A percentile compares a stretch with the other conserved stretches of the same genome.
Evolutionary conservation across 2,888 invertebrate species (phyloP).

Genomic region (Laothoe populi): DNA sequence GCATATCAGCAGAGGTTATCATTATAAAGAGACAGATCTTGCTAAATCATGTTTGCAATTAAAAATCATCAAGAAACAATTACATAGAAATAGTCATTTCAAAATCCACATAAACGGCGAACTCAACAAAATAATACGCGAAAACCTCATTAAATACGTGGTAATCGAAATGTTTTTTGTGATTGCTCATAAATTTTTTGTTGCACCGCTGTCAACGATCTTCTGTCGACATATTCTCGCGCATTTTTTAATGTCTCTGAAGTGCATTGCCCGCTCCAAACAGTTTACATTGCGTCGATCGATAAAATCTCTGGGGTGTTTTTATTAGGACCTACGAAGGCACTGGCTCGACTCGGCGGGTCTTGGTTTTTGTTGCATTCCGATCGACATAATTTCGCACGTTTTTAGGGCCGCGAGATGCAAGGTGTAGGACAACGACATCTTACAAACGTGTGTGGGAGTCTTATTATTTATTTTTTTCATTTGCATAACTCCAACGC

Average conservation of each 20-base stretch:
- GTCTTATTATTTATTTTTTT: background rate
- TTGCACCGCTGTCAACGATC: background rate
- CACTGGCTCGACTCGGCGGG: no score
- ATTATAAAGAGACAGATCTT: no score
- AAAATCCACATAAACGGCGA: background rate
- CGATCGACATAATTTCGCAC: background rate
- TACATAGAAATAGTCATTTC: background rate
- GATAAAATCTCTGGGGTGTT: background rate
- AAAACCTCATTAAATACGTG: constrained; percentile 5
- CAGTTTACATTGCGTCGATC: background rate
- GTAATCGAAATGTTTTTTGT: constrained; percentile 7
- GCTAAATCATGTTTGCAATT: background rate
- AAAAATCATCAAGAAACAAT: constrained; percentile 2
- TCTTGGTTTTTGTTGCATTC: background rate
- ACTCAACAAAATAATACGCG: background rate
- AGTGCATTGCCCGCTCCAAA: background rate
- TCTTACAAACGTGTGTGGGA: background rate
- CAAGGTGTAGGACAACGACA: background rate
- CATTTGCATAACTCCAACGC: constrained; percentile 7
- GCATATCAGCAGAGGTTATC: no score
- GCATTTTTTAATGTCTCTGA: background rate
- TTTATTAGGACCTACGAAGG: background rate
- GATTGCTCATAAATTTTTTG: background rate
- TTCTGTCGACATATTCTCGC: background rate
- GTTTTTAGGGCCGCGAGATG: background rate